Conservation (phyloP, 92 coral and sea anemone genomes). For the Metridium senile region DNA sequence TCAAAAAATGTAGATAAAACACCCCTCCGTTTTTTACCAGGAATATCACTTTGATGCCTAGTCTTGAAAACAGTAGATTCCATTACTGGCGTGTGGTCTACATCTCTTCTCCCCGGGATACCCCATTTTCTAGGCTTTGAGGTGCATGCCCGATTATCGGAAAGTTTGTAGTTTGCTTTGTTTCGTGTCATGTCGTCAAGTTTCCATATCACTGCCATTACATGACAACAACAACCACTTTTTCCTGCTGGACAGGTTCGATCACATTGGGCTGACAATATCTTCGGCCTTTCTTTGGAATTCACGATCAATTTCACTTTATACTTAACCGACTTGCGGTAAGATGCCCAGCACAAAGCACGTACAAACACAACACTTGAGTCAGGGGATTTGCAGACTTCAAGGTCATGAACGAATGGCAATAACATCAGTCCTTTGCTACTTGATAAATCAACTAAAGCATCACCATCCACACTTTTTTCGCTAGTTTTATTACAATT, state of each 20-base stretch:
- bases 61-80: slow-evolving; percentile 59
- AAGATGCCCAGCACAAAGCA: slow-evolving; percentile 71
- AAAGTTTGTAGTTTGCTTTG: slow-evolving; percentile 4
- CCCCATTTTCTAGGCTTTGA: slow-evolving; percentile 81
- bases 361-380: slow-evolving; percentile 42
- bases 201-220: slow-evolving; percentile 67
- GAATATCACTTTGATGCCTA: slow-evolving; percentile 48
- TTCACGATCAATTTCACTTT: slow-evolving; percentile 54
- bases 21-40: slow-evolving; percentile 58
- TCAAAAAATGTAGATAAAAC: slow-evolving; percentile 45
- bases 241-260: no score
- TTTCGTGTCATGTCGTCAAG: slow-evolving; percentile 68
- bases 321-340: slow-evolving; percentile 60
- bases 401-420: slow-evolving; percentile 60
- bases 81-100: slow-evolving; percentile 61
- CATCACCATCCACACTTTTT: no score
- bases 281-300: slow-evolving; percentile 57
- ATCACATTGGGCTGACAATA: no score
- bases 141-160: slow-evolving; percentile 54
- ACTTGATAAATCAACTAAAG: slow-evolving; percentile 62
- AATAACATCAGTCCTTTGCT: slow-evolving; percentile 52
- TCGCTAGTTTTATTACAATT: no score
- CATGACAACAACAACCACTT: slow-evolving; percentile 61
- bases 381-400: slow-evolving; percentile 44
- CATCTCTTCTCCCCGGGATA: slow-evolving; percentile 66